Base-by-base conservation (phyloP, 2,113 vertebrate species). In the Daphoenositta chrysoptera region DNA sequence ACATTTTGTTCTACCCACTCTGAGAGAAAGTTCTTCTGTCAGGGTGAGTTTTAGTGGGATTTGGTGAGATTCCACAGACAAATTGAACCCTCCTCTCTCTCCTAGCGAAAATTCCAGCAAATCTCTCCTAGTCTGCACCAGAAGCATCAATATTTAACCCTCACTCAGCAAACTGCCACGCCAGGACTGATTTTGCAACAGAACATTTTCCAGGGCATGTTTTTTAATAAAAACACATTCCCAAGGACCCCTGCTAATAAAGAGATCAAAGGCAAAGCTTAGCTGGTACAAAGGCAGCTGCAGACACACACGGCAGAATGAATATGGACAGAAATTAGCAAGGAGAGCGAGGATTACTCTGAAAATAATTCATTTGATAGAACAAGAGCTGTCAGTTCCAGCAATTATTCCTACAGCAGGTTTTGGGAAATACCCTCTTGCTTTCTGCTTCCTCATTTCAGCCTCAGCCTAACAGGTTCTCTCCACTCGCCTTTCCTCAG, bases 211-310 rank as follows among this genome's bases (percentile, higher is more conserved):
- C 70, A 89, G 57, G 63, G 69, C 58, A 15, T 45, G 51, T 73
- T 94, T 95, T 93, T 87, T 70, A 83, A 93, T 92, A 69, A 89
- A 97, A 93, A 85, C 78, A 22, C 77, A 33, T 71, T 96, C 60
- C 83, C 60, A 33, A 68, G 75, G 71, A 53, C 60, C 35, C 71
- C 75, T 73, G 90, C 50, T 66, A 77, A 58, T 73, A 10, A 63
- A 83, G 61, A 94, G 72, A 96, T 96, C 94, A 97, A 96, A 97
- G 94, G 13, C 89, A 91, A 63, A 72, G 69, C 84, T 87, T 30
- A 40, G 87, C 73, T 77, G 80, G 2, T 50, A 17, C 70, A 80
- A 76, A 93, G 64, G 76, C 75, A 37, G 54, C 20, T 56, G 75
- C 35, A 93, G 87, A 30, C 39, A 58, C 2, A 31, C 11, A 5